These are phyloP conservation scores for Dendrocincla fuliginosa DNA, from an alignment of 2,797 vertebrate species.

Conservation along the genomic window DNA sequence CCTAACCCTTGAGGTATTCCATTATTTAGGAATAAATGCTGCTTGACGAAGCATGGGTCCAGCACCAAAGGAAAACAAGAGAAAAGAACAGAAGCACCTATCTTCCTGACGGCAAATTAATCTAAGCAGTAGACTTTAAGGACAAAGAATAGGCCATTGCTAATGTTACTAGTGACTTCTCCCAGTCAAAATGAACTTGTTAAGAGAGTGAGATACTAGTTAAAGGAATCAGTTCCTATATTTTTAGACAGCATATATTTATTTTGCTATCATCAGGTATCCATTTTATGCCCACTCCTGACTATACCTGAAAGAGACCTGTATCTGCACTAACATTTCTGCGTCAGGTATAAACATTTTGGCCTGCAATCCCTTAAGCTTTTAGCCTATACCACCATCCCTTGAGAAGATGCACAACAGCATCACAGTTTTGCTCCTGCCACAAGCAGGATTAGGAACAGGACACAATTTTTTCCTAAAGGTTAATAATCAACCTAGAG, in stretches of 20 bases:
- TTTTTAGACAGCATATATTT: background rate
- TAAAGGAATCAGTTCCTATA: background rate
- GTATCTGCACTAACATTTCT: background rate
- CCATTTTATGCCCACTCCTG: background rate
- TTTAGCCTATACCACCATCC: background rate
- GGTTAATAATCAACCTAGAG: background rate
- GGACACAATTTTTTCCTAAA: background rate
- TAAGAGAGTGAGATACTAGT: background rate
- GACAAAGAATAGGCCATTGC: background rate
- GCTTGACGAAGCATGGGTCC: background rate
- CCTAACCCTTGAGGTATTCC: background rate
- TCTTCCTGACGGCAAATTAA: background rate
- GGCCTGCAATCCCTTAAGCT: background rate
- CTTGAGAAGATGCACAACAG: background rate
- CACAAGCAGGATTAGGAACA: background rate
- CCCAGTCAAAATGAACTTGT: background rate
- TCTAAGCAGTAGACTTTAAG: background rate
- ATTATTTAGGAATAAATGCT: slow-evolving; percentile 29
- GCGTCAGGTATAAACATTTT: background rate
- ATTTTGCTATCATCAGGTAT: background rate
- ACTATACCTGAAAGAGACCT: background rate
- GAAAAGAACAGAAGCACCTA: background rate
- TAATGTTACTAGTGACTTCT: background rate
- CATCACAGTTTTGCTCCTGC: background rate
- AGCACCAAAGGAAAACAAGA: background rate